A percentile compares a stretch with the other conserved stretches of the same genome.
phyloP scores from a whole-genome alignment of 2,797 vertebrate genomes.

The Petrocephalus schoutedeni region DNA sequence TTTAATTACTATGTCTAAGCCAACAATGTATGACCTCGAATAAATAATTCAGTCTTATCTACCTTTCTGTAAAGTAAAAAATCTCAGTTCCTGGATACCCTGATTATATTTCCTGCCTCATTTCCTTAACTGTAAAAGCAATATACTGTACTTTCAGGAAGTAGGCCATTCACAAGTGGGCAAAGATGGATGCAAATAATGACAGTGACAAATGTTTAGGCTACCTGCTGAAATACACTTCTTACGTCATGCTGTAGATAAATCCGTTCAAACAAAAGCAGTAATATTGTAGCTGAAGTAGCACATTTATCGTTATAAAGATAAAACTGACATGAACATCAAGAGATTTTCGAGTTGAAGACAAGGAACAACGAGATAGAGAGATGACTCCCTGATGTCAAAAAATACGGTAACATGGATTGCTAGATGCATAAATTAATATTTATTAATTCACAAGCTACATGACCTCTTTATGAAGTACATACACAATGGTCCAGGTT shows the following conservation, averaged over 20 bases:
- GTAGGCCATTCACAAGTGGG: neutral
- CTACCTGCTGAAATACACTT: neutral
- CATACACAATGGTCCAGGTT: neutral
- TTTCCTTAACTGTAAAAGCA: slow-evolving; percentile 12
- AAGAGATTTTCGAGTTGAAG: neutral
- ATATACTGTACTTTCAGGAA: neutral
- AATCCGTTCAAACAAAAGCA: neutral
- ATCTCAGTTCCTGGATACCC: neutral
- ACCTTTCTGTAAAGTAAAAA: neutral
- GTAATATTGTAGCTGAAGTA: neutral
- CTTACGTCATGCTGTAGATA: neutral
- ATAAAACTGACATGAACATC: neutral
- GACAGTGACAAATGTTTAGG: neutral
- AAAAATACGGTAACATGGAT: neutral
- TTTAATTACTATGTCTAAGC: neutral
- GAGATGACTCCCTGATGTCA: neutral
- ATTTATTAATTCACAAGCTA: neutral
- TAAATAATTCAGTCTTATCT: neutral
- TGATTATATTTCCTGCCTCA: slow-evolving; percentile 29
- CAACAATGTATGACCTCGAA: neutral
- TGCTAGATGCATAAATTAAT: neutral
- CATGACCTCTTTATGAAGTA: neutral
- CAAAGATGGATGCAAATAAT: neutral
- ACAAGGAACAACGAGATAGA: neutral
- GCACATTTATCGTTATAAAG: neutral